Evolutionary conservation across 2,888 invertebrate genomes (phyloP), one percentile per base, ranked within the genome.

Genomic region (Xanthorhoe spadicearia): DNA sequence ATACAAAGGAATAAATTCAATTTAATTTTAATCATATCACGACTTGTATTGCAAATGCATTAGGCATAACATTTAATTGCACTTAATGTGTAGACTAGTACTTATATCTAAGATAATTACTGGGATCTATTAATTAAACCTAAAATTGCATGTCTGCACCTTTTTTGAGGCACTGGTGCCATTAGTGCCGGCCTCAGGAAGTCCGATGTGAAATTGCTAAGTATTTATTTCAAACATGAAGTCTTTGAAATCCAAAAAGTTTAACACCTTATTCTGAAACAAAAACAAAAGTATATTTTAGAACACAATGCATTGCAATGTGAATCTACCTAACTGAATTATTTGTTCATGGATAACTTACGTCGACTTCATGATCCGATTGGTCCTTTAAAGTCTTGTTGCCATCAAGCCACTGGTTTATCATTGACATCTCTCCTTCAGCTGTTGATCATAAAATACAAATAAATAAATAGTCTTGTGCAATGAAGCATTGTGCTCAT

Each of bases 181-280:
- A 23, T 4, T 23, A 4, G 13, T 13, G 38, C 38, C 9, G 10
- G 4, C 10, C 38, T 13, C 38, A 13, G 38, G 4, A 43, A 3
- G 10, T 43, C 13, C 13, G 38, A 43, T 13, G 38, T 43, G 1
- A 43, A 28, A 28, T 6, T 46, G 38, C 28, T 32, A 63, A 9
- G 54, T 38, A 10, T 60, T 52, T 18, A 66, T 51, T 57, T 59
- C 59, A 43, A 68, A 51, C 19, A 68, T n/a, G 38, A 60, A 68
- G 23, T 64, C 54, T 50, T 68, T 65, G 49, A 56, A 69, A 28
- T 72, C 71, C 28, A 64, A 52, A 52, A 66, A 61, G n/a, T 53
- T 51, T 10, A 48, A 52, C n/a, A 61, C 17, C 35, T 57, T 52
- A 43, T 51, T 56, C 71, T 72, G 66, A 17, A 72, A 72, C 64